Evolutionary conservation across 2,888 invertebrate species (phyloP).

Genomic region (Leptopterna dolabrata): DNA sequence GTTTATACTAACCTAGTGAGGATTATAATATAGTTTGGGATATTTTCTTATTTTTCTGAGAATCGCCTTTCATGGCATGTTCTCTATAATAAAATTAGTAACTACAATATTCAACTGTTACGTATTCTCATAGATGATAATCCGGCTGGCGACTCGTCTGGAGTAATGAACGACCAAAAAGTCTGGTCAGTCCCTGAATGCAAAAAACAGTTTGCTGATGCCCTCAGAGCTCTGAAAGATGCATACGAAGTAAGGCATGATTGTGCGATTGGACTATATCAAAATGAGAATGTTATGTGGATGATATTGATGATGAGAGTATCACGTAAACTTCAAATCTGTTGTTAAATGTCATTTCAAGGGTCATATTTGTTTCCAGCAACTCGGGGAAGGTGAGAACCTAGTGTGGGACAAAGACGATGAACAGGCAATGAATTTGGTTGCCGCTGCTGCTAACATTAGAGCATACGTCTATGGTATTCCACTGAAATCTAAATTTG

Average conservation of each 20-base stretch:
- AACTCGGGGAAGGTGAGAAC: slow-evolving; percentile 71
- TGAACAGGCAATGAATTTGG: slow-evolving; percentile 92
- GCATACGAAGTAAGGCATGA: slow-evolving; percentile 22
- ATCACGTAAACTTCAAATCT: background rate
- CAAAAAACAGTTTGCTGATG: slow-evolving; percentile 76
- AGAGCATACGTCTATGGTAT: slow-evolving; percentile 92
- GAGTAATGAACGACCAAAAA: slow-evolving; percentile 75
- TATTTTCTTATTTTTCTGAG: too few relatives aligned
- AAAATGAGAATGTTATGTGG: too few relatives aligned
- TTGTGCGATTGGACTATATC: too few relatives aligned
- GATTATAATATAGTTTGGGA: too few relatives aligned
- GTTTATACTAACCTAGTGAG: too few relatives aligned
- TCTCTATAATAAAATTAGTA: too few relatives aligned
- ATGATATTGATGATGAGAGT: too few relatives aligned
- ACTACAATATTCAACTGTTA: too few relatives aligned
- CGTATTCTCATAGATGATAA: slow-evolving; percentile 71
- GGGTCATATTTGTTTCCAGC: background rate
- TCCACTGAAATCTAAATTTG: slow-evolving; percentile 86
- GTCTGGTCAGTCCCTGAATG: slow-evolving; percentile 85
- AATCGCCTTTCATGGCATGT: too few relatives aligned
- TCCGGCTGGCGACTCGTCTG: slow-evolving; percentile 69
- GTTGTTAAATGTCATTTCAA: background rate
- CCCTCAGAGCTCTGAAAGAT: slow-evolving; percentile 64
- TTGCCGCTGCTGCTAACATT: slow-evolving; percentile 94
- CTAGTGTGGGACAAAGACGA: slow-evolving; percentile 99